phyloP scores from a whole-genome alignment of 2,888 invertebrate genomes.

The Drosophila mercatorum region DNA sequence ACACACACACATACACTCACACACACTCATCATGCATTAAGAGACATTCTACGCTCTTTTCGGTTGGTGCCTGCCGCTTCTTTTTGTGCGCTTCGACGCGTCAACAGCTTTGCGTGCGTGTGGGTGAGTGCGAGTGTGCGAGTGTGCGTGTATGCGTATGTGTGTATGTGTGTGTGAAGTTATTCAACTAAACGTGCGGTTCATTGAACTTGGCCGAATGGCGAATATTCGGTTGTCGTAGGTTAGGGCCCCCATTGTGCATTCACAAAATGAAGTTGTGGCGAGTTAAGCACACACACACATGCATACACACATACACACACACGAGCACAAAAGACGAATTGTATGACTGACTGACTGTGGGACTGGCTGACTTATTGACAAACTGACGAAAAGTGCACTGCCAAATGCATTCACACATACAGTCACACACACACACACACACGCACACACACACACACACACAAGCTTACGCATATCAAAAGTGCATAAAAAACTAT shows the following conservation, averaged over 20 bases:
- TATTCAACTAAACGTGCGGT: conserved; percentile 81
- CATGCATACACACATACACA: conserved; percentile 13
- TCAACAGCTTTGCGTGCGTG: conserved; percentile 53
- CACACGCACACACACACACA: conserved; percentile 19
- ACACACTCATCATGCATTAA: conserved; percentile 45
- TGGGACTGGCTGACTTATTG: conserved; percentile 36
- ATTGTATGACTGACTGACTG: conserved; percentile 32
- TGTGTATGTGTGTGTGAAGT: conserved; percentile 59
- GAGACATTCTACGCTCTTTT: conserved; percentile 68
- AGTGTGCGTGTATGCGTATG: conserved; percentile 1
- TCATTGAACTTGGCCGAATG: conserved; percentile 82
- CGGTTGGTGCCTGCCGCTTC: conserved; percentile 61
- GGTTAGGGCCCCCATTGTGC: conserved; percentile 78
- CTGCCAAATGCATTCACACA: conserved; percentile 64
- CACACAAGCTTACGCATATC: conserved; percentile 44
- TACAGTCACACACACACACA: conserved; percentile 4
- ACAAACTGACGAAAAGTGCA: conserved; percentile 71
- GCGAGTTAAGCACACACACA: conserved; percentile 67
- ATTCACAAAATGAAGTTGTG: conserved; percentile 78
- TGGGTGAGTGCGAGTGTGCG: conserved; percentile 11
- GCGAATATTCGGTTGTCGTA: conserved; percentile 81
- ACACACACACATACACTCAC: conserved; percentile 22
- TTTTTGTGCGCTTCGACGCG: conserved; percentile 70
- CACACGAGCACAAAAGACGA: conserved; percentile 37
- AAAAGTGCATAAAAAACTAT: conserved; percentile 77